Percentiles rank a stretch among this genome's conserved stretches.
Evolutionary conservation across 2,797 vertebrate species (phyloP).

Genomic region (Hoplostethus atlanticus): DNA sequence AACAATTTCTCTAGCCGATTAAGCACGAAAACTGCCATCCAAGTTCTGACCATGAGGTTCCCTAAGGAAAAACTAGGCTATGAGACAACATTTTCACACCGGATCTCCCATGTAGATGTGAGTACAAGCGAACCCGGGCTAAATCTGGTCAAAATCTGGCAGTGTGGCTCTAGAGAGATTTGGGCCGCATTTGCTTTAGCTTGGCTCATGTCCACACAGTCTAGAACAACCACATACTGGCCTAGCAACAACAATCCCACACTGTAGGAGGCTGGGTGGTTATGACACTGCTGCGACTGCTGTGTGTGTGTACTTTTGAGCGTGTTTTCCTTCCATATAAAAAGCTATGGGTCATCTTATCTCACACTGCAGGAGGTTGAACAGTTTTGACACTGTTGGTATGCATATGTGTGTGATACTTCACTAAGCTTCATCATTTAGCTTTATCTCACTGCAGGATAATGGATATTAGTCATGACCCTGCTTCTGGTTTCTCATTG

Average conservation of each 20-base stretch:
- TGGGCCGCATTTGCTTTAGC: slow-evolving; percentile 59
- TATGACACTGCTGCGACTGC: slow-evolving; percentile 56
- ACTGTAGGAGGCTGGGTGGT: slow-evolving; percentile 62
- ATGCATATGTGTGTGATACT: slow-evolving; percentile 59
- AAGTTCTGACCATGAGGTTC: neutral
- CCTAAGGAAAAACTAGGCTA: neutral
- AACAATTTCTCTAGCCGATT: neutral
- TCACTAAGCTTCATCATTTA: slow-evolving; percentile 29
- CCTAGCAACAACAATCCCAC: slow-evolving; percentile 67
- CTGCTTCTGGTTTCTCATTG: neutral
- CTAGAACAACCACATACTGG: slow-evolving; percentile 52
- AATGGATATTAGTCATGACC: neutral
- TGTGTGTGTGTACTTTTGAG: slow-evolving; percentile 19
- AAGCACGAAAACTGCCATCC: neutral
- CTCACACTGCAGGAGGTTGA: slow-evolving; percentile 51
- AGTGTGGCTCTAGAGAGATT: slow-evolving; percentile 46
- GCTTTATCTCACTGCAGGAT: neutral
- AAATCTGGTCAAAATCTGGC: slow-evolving; percentile 51
- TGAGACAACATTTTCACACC: slow-evolving; percentile 22
- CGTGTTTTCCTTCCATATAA: slow-evolving; percentile 59
- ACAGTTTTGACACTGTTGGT: slow-evolving; percentile 50
- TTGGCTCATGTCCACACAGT: slow-evolving; percentile 53
- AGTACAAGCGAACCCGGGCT: slow-evolving; percentile 27
- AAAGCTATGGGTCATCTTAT: slow-evolving; percentile 58
- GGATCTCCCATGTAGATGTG: neutral